Base-by-base conservation (phyloP, 2,888 invertebrate genomes). In the Lissonota sp. region DNA sequence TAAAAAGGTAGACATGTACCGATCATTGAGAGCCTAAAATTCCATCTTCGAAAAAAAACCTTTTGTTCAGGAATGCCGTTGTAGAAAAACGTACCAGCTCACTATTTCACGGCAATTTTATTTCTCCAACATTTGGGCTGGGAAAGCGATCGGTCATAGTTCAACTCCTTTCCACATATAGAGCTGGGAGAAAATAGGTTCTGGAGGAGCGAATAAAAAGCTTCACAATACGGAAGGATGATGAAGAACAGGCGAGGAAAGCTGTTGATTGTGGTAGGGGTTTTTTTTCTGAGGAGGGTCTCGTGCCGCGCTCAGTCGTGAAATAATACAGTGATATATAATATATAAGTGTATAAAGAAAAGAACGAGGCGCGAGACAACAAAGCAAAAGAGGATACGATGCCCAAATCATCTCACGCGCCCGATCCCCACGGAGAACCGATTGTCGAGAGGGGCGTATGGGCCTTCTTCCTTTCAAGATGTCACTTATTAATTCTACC, bases 401-500 rank as follows among this genome's bases (percentile, higher is more conserved):
- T 26, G 26, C 53, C 60, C 71, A 81, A 80, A 84, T 84, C 74
- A 84, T 84, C 82, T 70, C 79, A 83, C 83, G 82, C 84, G 82
- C 84, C 82, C 80, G 84, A 70, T 82, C 76, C 73, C 80, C 69
- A 53, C 67, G 12, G 16, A 42, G 42, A 57, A 57, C 57, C 77
- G 77, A 75, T 81, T 78, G 80, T 79, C 78, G 83, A 10, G 12
- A 60, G 60, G 85, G 85, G 88, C 88, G 90, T 89, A 89, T 87
- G 88, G 89, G 90, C 89, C 86, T 70, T 78, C 73, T 60, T 74
- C 78, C 44, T 79, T 85, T 86, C 86, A 87, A 90, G 89, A 90
- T 92, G 92, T 92, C 92, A 91, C 92, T 92, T 92, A 92, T 92
- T 92, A 92, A 92, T 92, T 92, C 91, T 87, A 78, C 87, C 87